These are phyloP conservation scores for Pteromalus puparum DNA, from an alignment of 1,140 invertebrate genomes.

Conservation along the genomic window DNA sequence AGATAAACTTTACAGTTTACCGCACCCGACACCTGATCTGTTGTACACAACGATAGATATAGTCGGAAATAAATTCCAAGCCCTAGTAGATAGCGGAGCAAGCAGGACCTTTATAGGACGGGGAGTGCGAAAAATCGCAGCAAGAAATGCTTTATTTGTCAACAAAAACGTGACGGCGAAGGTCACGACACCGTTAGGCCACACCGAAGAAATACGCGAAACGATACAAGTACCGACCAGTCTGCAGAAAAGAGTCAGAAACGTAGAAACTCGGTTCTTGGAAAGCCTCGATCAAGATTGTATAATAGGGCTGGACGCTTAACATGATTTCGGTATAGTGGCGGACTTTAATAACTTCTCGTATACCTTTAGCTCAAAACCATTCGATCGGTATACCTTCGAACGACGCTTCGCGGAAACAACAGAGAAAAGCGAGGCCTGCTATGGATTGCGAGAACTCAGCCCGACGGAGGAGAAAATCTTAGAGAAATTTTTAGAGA, in stretches of 20 bases:
- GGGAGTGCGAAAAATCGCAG: too few relatives aligned
- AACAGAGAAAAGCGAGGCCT: neutral
- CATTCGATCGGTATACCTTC: neutral
- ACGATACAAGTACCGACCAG: neutral
- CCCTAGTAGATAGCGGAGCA: too few relatives aligned
- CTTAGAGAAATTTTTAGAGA: neutral
- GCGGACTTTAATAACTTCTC: too few relatives aligned
- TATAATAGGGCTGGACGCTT: neutral
- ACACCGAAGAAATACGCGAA: neutral
- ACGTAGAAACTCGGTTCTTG: neutral
- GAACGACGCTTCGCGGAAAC: neutral
- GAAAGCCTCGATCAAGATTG: neutral
- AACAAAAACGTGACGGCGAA: too few relatives aligned
- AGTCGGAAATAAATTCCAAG: too few relatives aligned
- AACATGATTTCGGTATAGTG: neutral
- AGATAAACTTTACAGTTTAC: too few relatives aligned
- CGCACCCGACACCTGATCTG: too few relatives aligned
- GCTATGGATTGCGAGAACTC: neutral
- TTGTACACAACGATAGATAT: too few relatives aligned
- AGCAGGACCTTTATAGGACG: too few relatives aligned
- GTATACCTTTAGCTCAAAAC: too few relatives aligned
- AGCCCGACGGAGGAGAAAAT: neutral
- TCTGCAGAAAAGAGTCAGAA: neutral
- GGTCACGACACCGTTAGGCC: neutral
- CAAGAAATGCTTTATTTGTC: too few relatives aligned